Evolutionary conservation across 2,113 vertebrate species (phyloP).

Genomic region (Promerops cafer): DNA sequence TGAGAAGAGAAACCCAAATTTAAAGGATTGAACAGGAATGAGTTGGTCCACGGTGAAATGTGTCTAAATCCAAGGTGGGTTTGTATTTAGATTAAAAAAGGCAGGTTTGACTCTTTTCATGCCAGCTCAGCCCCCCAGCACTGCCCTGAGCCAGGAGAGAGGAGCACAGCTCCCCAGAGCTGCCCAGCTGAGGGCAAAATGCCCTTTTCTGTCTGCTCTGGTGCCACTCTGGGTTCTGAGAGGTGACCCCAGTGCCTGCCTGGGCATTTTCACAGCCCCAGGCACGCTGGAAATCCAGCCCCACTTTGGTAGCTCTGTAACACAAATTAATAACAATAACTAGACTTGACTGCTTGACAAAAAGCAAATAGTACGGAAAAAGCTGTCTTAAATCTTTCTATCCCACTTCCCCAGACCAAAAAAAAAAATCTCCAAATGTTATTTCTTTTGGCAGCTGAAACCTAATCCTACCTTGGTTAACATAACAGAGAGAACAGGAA

Average conservation of each 20-base stretch:
- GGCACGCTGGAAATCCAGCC: background rate
- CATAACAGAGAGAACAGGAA: constrained; percentile 70
- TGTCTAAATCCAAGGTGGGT: background rate
- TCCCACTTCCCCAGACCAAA: constrained; percentile 62
- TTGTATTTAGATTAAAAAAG: background rate
- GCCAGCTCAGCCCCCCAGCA: background rate
- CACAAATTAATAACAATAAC: constrained; percentile 62
- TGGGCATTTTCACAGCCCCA: background rate
- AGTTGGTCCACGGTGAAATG: background rate
- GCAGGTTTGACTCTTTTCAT: background rate
- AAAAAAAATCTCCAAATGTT: constrained; percentile 52
- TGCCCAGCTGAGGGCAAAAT: background rate
- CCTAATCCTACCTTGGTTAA: constrained; percentile 78
- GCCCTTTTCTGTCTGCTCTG: background rate
- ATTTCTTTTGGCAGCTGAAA: constrained; percentile 82
- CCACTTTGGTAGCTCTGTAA: background rate
- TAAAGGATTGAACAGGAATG: background rate
- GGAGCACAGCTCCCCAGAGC: background rate
- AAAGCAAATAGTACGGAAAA: constrained; percentile 53
- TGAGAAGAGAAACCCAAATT: background rate
- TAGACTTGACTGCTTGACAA: constrained; percentile 52
- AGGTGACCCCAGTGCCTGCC: background rate
- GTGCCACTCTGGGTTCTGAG: background rate
- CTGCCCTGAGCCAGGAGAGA: background rate
- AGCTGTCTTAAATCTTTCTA: constrained; percentile 46